Percentiles rank a stretch among this genome's conserved stretches.
phyloP scores from a whole-genome alignment of 2,888 invertebrate genomes.

The Villa cingulata region DNA sequence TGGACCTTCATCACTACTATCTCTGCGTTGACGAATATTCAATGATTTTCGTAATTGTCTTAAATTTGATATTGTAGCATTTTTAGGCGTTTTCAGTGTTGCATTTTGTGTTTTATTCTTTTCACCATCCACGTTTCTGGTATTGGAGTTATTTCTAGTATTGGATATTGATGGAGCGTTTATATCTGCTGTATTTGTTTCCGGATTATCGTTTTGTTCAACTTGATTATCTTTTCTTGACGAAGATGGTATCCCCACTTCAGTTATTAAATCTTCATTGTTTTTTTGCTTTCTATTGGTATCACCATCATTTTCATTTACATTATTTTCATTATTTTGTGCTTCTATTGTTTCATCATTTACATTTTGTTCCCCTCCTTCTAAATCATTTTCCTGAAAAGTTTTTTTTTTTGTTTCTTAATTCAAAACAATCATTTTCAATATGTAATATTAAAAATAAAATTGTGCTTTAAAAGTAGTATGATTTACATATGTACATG shows the following conservation, averaged over 20 bases:
- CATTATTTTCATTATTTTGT: not conserved
- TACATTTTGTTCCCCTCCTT: slow-evolving; percentile 11
- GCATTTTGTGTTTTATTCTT: not conserved
- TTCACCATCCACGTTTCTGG: not conserved
- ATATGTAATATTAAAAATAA: too few relatives aligned
- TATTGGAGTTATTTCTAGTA: not conserved
- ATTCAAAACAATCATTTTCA: too few relatives aligned
- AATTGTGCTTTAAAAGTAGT: too few relatives aligned
- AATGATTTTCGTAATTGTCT: slow-evolving; percentile 22
- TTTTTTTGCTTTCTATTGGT: not conserved
- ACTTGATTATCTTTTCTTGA: too few relatives aligned
- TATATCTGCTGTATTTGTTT: not conserved
- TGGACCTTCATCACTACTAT: slow-evolving; percentile 11
- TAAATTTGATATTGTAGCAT: slow-evolving; percentile 20
- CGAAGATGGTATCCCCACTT: not conserved
- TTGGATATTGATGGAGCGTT: not conserved
- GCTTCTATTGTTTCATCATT: slow-evolving; percentile 1
- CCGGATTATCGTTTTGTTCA: too few relatives aligned
- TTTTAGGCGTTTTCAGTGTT: slow-evolving; percentile 23
- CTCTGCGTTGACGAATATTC: slow-evolving; percentile 16
- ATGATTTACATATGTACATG: too few relatives aligned
- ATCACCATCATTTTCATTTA: too few relatives aligned
- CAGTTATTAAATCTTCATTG: too few relatives aligned
- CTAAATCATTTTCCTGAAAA: slow-evolving; percentile 16
- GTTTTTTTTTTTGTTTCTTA: too few relatives aligned